Evolutionary conservation across 2,113 vertebrate species (phyloP), one percentile per base, ranked within the genome.

Genomic region (Puma concolor): DNA sequence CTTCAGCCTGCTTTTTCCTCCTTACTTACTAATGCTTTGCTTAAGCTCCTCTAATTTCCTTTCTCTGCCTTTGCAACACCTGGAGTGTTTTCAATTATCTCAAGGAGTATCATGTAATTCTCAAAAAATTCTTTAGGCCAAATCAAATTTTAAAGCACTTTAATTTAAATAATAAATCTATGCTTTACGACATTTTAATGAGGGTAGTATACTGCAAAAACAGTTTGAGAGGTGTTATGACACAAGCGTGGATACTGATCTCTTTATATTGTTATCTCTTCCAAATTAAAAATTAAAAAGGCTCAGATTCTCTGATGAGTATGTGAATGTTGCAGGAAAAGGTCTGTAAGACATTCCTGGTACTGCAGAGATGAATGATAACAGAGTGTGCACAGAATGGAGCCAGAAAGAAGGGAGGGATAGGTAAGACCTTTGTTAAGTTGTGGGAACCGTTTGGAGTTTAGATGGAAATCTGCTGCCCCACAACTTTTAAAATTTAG

Each of bases 21-120:
- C 54, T 44, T 82, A 29, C 52, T 96, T 17, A 33, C 33, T 38
- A 54, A 25, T 41, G 54, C 15, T 93, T 77, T 60, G 80, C 44
- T 67, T 82, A 60, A 84, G 74, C 33, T 63, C 25, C 63, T 83
- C 25, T 72, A 64, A 94, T 77, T 96, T 84, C 16, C 16, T 88
- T 74, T 83, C 44, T 38, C 41, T 81, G 44, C 41, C 94, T 88
- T 81, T 80, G 17, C 1, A 15, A 93, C 60, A 82, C n/a, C 90
- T 82, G 74, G 54, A 88, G 23, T 69, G 17, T 93, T 97, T 93
- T 96, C 88, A 91, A 8, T 93, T 88, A 38, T 52, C n/a, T 88
- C 21, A 31, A 76, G 74, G 31, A 84, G 23, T 66, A 79, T 85
- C 25, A 33, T 44, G 16, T 64, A 90, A 96, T 74, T 91, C 79